Evolutionary conservation across 2,113 vertebrate genomes (phyloP).

Genomic region (Falco punctatus): DNA sequence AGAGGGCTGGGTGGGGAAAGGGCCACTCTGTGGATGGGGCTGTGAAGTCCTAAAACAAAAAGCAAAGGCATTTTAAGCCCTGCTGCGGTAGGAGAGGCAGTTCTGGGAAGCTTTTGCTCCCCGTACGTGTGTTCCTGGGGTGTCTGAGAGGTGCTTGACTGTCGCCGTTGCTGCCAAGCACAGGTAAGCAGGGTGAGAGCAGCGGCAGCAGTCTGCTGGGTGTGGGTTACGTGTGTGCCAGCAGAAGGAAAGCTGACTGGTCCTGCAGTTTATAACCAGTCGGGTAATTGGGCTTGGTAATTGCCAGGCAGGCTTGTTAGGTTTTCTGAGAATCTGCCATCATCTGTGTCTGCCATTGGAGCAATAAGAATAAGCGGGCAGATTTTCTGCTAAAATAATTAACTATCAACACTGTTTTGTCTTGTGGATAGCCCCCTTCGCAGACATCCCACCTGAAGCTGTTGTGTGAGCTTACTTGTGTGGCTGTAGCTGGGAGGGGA

Average conservation of each 20-base stretch:
- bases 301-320: not conserved
- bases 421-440: not conserved
- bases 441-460: not conserved
- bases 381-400: slow-evolving; percentile 21
- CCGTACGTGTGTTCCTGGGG: rapidly evolving
- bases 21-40: not conserved
- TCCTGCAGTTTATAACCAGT: not conserved
- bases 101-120: not conserved
- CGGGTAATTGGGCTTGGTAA: slow-evolving; percentile 5
- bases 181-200: not conserved
- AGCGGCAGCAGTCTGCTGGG: not conserved
- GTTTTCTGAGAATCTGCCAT: not conserved
- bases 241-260: not conserved
- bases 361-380: not conserved
- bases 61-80: not conserved
- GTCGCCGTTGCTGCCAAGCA: not conserved
- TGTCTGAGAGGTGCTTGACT: not conserved
- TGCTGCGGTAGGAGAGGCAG: not conserved
- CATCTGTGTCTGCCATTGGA: not conserved
- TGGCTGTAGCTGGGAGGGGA: not conserved
- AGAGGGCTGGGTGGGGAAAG: not conserved
- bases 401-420: not conserved
- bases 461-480: not conserved
- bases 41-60: not conserved
- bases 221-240: rapidly evolving